Evolutionary conservation across 2,113 vertebrate genomes (phyloP).

Genomic region (Ramphastos sulfuratus): DNA sequence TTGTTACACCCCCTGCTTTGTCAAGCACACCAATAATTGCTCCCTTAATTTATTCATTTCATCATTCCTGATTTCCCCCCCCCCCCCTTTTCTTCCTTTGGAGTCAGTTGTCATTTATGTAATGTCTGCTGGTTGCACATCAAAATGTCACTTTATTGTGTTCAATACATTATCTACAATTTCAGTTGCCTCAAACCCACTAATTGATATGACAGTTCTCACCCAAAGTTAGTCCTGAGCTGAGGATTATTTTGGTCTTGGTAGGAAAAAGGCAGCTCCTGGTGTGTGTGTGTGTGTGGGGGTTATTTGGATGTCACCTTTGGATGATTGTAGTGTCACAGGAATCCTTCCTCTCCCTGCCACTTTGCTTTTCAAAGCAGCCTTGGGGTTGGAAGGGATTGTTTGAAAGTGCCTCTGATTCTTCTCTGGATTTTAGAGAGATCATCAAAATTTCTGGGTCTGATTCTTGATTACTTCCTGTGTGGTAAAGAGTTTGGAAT

Average conservation of each 20-base stretch:
- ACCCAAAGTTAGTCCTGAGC: background rate
- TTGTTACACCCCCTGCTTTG: conserved; percentile 46
- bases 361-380: background rate
- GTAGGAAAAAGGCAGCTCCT: conserved; percentile 8
- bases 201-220: conserved; percentile 58
- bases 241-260: background rate
- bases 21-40: conserved; percentile 45
- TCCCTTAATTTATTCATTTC: conserved; percentile 40
- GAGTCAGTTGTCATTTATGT: conserved; percentile 18
- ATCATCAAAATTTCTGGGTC: too few species aligned
- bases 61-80: background rate
- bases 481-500: too few species aligned
- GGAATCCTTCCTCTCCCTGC: background rate
- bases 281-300: background rate
- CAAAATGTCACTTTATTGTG: conserved; percentile 22
- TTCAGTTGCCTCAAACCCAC: conserved; percentile 36
- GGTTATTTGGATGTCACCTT: background rate
- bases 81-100: too few species aligned
- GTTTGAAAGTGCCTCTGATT: too few species aligned
- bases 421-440: too few species aligned
- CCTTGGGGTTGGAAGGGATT: background rate
- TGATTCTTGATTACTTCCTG: too few species aligned
- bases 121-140: background rate
- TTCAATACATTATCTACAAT: background rate
- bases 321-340: background rate